Conservation (phyloP, 1,140 invertebrate genomes). For the Ganaspis sp. region DNA sequence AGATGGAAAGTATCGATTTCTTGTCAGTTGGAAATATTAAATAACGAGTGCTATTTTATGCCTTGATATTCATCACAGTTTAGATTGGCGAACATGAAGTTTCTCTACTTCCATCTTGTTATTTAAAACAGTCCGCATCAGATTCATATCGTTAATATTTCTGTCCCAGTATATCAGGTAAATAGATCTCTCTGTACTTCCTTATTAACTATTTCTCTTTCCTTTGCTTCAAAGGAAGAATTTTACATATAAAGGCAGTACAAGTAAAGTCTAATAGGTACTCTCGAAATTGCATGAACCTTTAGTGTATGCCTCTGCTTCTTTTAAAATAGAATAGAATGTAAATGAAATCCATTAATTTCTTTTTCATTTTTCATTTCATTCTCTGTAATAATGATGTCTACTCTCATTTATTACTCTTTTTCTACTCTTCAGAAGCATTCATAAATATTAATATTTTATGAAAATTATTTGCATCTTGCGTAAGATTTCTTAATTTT, state of each 20-base stretch:
- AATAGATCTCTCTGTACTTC: neutral
- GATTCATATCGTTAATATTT: neutral
- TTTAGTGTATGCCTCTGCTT: neutral
- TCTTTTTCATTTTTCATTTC: neutral
- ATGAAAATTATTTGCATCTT: neutral
- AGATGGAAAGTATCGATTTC: no score
- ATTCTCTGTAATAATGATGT: neutral
- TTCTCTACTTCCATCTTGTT: neutral
- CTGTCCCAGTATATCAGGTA: neutral
- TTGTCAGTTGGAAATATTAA: no score
- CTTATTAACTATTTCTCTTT: slow-evolving; percentile 21
- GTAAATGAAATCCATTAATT: slow-evolving; percentile 6
- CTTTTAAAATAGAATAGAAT: neutral
- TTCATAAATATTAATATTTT: no score
- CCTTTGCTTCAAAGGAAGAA: slow-evolving; percentile 5
- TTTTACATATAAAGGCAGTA: slow-evolving; percentile 16
- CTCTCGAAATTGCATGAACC: slow-evolving; percentile 7
- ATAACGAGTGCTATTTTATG: no score
- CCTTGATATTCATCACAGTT: neutral
- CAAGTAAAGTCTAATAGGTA: slow-evolving; percentile 1
- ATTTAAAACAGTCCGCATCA: neutral
- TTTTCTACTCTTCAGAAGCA: no score
- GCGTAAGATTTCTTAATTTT: no score
- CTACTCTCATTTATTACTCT: neutral
- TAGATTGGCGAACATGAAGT: neutral